Percentiles rank a stretch among this genome's conserved stretches.
Evolutionary conservation across 2,797 vertebrate species (phyloP).

Genomic region (Pangasius krempfi): DNA sequence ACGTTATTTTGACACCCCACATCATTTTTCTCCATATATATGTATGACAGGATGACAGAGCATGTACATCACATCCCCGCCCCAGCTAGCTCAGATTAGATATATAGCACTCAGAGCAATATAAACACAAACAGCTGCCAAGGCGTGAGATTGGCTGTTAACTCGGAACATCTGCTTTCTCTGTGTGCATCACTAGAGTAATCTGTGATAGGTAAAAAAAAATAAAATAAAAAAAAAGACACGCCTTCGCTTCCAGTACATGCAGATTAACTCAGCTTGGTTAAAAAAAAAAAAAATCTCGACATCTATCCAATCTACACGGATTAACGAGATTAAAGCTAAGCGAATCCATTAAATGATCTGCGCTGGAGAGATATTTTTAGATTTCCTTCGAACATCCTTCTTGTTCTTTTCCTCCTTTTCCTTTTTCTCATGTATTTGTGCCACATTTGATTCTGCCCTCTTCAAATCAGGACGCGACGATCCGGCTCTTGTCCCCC

Average conservation of each 20-base stretch:
- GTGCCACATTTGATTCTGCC: conserved; percentile 18
- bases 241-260: not conserved
- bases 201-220: not conserved
- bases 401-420: not conserved
- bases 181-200: conserved; percentile 8
- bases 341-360: conserved; percentile 14
- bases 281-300: not conserved
- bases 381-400: conserved; percentile 1
- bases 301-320: not conserved
- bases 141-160: conserved; percentile 46
- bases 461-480: conserved; percentile 16
- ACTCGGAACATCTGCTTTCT: conserved; percentile 38
- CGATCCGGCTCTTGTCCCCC: not conserved
- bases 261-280: not conserved
- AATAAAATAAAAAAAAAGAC: not conserved
- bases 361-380: not conserved
- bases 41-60: conserved; percentile 29
- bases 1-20: not conserved
- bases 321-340: conserved; percentile 28
- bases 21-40: conserved; percentile 22
- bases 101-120: conserved; percentile 45
- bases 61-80: conserved; percentile 19
- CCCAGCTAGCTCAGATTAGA: conserved; percentile 38
- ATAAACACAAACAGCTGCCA: conserved; percentile 53
- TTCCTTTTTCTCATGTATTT: not conserved